Base-by-base conservation (phyloP, 1,140 invertebrate genomes). In the Bombus superbus region DNA sequence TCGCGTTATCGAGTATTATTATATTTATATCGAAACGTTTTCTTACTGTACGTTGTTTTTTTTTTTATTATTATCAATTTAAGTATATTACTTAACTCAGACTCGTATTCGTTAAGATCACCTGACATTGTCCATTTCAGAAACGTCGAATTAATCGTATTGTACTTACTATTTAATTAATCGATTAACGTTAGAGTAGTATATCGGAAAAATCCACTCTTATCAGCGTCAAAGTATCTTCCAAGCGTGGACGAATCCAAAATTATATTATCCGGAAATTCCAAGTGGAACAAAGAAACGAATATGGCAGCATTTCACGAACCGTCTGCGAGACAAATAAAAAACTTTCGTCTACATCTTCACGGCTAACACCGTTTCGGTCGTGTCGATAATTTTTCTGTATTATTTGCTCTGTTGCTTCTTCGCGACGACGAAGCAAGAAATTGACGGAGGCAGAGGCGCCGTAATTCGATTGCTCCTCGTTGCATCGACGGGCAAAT, bases 391-490 rank as follows among this genome's bases (percentile, higher is more conserved):
- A 72, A 80, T 88, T 78, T 82, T 59, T 35, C 38, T 15, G 44
- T 88, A 72, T 88, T 89, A 88, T 89, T 89, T 86, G 18, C 81
- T 18, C 25, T 13, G 8, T 42, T 42, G 32, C 64, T 47, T 75
- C 47, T 57, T 59, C 66, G 42, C 64, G 59, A 3, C 79, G 88
- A 87, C 82, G 71, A 71, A 82, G 66, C 25, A n/a, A 59, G 78
- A 71, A 28, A 76, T 13, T 69, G 77, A 32, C 9, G 42, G 64
- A 62, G 81, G 69, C 11, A n/a, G 40, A 74, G 84, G 22, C 59
- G 75, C 86, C 86, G 91, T 93, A 91, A 93, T 92, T 93, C 93
- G 93, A 94, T 93, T 85, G 66, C 81, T 28, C 66, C 76, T 71
- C 47, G 76, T 59, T 62, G 28, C 80, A 69, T 84, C 86, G 73